Evolutionary conservation across 2,888 invertebrate species (phyloP).

Genomic region (Latrodectus elegans): DNA sequence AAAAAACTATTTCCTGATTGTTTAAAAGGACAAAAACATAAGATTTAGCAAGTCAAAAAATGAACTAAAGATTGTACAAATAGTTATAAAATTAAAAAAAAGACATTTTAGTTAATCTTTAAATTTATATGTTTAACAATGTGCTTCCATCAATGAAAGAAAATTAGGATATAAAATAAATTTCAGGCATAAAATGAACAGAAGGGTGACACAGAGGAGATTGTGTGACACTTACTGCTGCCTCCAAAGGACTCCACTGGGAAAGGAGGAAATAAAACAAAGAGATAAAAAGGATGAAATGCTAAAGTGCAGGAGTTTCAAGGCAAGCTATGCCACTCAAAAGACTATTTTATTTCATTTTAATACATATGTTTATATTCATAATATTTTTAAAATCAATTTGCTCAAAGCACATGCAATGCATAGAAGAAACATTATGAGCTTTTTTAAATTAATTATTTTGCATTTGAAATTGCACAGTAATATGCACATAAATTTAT

Average conservation of each 20-base stretch:
- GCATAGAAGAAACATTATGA: conserved; percentile 24
- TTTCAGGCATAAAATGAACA: conserved; percentile 23
- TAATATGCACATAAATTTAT: too few relatives aligned
- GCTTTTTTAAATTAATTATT: neutral
- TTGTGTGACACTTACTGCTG: conserved; percentile 70
- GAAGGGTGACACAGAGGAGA: conserved; percentile 65
- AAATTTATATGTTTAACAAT: neutral
- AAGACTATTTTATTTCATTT: conserved; percentile 28
- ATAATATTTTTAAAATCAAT: conserved; percentile 2
- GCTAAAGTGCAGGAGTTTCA: conserved; percentile 65
- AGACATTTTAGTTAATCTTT: too few relatives aligned
- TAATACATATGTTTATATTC: conserved; percentile 17
- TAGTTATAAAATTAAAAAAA: too few relatives aligned
- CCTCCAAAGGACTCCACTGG: conserved; percentile 69
- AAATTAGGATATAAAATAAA: conserved; percentile 1
- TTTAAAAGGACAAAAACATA: too few relatives aligned
- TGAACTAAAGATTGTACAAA: too few relatives aligned
- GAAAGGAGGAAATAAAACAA: conserved; percentile 62
- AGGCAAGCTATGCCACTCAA: conserved; percentile 65
- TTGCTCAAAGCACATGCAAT: conserved; percentile 61
- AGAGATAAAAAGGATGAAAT: conserved; percentile 68
- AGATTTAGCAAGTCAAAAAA: too few relatives aligned
- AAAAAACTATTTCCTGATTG: too few relatives aligned
- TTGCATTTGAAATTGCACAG: neutral
- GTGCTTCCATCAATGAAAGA: neutral